Evolutionary conservation across 2,888 invertebrate species (phyloP), one percentile per base, ranked within the genome.

Genomic region (Gymnosoma rotundatum): DNA sequence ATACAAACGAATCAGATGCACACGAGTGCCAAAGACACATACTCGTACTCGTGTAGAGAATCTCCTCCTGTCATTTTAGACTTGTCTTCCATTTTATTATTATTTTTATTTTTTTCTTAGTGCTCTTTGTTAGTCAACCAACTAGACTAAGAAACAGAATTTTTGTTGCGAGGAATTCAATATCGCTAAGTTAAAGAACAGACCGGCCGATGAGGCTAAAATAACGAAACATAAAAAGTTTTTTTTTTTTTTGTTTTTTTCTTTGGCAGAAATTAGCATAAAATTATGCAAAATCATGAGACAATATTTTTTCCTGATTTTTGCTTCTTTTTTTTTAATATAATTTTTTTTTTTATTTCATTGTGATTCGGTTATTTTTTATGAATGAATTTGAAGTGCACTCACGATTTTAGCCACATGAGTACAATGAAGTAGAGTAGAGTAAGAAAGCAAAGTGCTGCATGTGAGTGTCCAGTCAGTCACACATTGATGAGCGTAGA

Each of bases 361-460:
- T 89, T 63, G 50, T 45, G 36, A 36, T 54, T 67, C 52, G 36
- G 56, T 70, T 83, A 66, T 74, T 80, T 80, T 86, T 86, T 86
- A 86, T 86, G 85, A 83, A 86, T 83, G 85, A 86, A 86, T 84
- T 84, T 81, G 74, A 61, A 64, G 80, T 54, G 74, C 64, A 60
- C 78, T 84, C 84, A 84, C 84, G 84, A 84, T 61, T 78, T 48
- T 38, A 48, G 45, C 64, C 52, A 16, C 58, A 69, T 63, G 20
- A 79, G 36, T 36, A 48, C 64, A 60, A 74, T 70, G 64, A 20
- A 69, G 66, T 79, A 61, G 81, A 79, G 78, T 86, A 84, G 83
- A 80, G 82, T 83, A 83, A n/a, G 78, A 87, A 87, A 86, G 87
- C 85, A 86, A 32, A 69, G 67, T 86, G 86, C 86, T 86, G 63